A percentile compares a stretch with the other conserved stretches of the same genome.
Conservation (phyloP, 1,140 invertebrate species). For the Acyrthosiphon pisum region DNA sequence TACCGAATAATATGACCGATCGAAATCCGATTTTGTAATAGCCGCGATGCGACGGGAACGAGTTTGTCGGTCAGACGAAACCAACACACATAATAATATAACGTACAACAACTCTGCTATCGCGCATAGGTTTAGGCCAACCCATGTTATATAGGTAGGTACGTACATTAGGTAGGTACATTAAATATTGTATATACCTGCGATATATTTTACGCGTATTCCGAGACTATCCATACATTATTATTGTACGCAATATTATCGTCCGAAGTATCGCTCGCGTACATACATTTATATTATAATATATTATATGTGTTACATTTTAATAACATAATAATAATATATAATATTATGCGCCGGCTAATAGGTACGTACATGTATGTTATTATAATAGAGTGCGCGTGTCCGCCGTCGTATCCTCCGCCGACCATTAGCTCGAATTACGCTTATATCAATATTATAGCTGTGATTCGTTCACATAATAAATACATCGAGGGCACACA, state of each 20-base stretch:
- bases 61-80: not conserved
- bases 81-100: not conserved
- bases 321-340: not conserved
- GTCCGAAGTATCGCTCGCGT: not conserved
- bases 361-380: not conserved
- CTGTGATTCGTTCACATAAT: not conserved
- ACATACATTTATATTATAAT: not conserved
- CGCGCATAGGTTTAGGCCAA: not conserved
- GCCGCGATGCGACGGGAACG: not conserved
- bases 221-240: not conserved
- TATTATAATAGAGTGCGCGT: not conserved
- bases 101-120: not conserved
- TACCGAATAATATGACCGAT: slow-evolving; percentile 2
- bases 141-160: not conserved
- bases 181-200: not conserved
- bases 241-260: not conserved
- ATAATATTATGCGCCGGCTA: not conserved
- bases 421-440: slow-evolving; percentile 13
- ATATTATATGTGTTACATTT: not conserved
- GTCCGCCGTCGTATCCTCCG: not conserved
- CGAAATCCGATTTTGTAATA: slow-evolving; percentile 13
- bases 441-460: not conserved
- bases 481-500: not conserved
- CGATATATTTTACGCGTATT: not conserved
- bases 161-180: not conserved